Evolutionary conservation across 1,140 invertebrate species (phyloP).

Genomic region (Trichogramma pretiosum): DNA sequence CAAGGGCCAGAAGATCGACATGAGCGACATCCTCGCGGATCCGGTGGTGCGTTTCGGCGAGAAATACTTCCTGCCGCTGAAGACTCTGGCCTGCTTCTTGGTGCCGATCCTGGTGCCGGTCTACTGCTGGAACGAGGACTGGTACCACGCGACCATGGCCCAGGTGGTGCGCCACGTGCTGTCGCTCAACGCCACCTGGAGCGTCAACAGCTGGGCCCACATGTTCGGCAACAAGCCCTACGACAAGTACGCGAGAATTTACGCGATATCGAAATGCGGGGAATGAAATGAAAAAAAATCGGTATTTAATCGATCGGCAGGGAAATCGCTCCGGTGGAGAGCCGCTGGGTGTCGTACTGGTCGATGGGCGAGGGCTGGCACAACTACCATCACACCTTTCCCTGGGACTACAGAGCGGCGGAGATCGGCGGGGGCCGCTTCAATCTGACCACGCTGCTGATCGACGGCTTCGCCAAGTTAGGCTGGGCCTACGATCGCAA

Average conservation of each 20-base stretch:
- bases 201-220: conserved; percentile 69
- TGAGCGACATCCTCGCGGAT: conserved; percentile 68
- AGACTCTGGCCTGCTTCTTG: conserved; percentile 60
- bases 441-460: conserved; percentile 45
- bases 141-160: conserved; percentile 46
- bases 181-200: conserved; percentile 63
- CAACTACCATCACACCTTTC: conserved; percentile 89
- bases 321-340: conserved; percentile 35
- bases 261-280: no score
- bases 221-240: conserved; percentile 64
- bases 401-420: conserved; percentile 68
- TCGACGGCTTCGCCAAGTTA: conserved; percentile 49
- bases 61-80: conserved; percentile 63
- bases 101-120: conserved; percentile 64
- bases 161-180: conserved; percentile 52
- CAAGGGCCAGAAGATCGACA: conserved; percentile 66
- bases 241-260: no score
- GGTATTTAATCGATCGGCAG: no score
- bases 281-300: no score
- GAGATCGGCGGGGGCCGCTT: conserved; percentile 49
- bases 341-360: conserved; percentile 16
- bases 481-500: conserved; percentile 59
- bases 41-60: conserved; percentile 65
- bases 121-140: conserved; percentile 52
- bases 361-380: conserved; percentile 68